Conservation (phyloP, 2,888 invertebrate genomes). For the Auanema freiburgensis region DNA sequence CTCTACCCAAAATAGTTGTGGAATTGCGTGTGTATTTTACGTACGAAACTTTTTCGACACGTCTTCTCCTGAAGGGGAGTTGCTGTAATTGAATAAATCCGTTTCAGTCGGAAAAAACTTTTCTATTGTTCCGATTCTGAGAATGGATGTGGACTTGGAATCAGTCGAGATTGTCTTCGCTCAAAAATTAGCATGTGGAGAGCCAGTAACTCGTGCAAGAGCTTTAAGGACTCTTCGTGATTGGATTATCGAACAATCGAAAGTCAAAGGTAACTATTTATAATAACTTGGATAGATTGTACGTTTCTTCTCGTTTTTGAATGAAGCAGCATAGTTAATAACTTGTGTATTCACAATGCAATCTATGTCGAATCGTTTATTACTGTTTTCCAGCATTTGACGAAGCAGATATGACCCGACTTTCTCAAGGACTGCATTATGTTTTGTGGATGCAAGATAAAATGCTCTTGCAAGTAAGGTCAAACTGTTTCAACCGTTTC, state of each 20-base stretch:
- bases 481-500: constrained; percentile 5
- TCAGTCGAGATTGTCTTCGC: constrained; percentile 61
- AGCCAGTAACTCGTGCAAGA: constrained; percentile 51
- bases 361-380: neutral
- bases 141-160: constrained; percentile 60
- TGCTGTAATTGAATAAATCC: too few relatives aligned
- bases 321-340: too few relatives aligned
- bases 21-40: too few relatives aligned
- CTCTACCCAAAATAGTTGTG: too few relatives aligned
- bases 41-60: too few relatives aligned
- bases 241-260: constrained; percentile 52
- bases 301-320: too few relatives aligned
- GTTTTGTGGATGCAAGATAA: constrained; percentile 99
- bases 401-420: constrained; percentile 78
- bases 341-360: too few relatives aligned
- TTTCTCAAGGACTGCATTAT: constrained; percentile 95
- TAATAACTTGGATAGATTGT: neutral
- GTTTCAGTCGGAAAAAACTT: too few relatives aligned
- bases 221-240: constrained; percentile 55
- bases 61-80: too few relatives aligned
- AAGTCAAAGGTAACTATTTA: constrained; percentile 27
- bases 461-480: constrained; percentile 79
- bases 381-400: constrained; percentile 72
- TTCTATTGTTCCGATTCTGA: too few relatives aligned
- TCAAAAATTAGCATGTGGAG: constrained; percentile 60